Conservation (phyloP, 2,797 vertebrate species). For the Lophius americanus region DNA sequence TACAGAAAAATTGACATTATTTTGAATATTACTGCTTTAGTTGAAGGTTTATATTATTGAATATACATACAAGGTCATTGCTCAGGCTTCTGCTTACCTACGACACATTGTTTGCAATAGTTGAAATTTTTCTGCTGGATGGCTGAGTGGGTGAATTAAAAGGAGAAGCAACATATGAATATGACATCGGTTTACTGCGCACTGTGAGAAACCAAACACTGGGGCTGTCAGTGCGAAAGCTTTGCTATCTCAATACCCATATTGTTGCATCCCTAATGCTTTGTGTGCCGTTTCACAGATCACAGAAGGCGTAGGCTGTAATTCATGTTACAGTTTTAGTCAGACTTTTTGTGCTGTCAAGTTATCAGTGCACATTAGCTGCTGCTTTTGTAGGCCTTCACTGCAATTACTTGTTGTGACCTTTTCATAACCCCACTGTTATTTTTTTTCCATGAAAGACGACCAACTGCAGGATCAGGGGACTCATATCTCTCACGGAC, state of each 20-base stretch:
- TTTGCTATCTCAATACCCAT: slow-evolving; percentile 55
- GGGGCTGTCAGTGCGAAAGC: slow-evolving; percentile 47
- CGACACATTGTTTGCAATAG: slow-evolving; percentile 20
- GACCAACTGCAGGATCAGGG: slow-evolving; percentile 20
- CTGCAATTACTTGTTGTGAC: slow-evolving; percentile 49
- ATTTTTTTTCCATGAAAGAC: slow-evolving; percentile 27
- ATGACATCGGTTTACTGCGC: slow-evolving; percentile 35
- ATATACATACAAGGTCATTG: slow-evolving; percentile 29
- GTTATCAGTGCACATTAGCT: slow-evolving; percentile 41
- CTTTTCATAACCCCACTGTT: slow-evolving; percentile 39
- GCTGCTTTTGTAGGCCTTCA: slow-evolving; percentile 36
- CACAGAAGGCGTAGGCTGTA: slow-evolving; percentile 44
- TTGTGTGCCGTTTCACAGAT: slow-evolving; percentile 61
- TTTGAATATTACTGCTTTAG: slow-evolving; percentile 13
- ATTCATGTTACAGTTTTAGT: slow-evolving; percentile 60
- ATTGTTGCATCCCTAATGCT: slow-evolving; percentile 58
- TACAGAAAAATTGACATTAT: slow-evolving; percentile 1
- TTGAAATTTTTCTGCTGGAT: slow-evolving; percentile 28
- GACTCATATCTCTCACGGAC: slow-evolving; percentile 25
- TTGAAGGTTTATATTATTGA: slow-evolving; percentile 23
- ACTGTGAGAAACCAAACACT: slow-evolving; percentile 48
- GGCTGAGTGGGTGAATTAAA: slow-evolving; percentile 38
- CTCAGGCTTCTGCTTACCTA: slow-evolving; percentile 43
- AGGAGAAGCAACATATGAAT: slow-evolving; percentile 37
- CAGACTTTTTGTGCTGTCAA: slow-evolving; percentile 51